Percentiles rank a stretch among this genome's conserved stretches.
phyloP scores from a whole-genome alignment of 2,113 vertebrate species.

The Sylvilagus bachmani region DNA sequence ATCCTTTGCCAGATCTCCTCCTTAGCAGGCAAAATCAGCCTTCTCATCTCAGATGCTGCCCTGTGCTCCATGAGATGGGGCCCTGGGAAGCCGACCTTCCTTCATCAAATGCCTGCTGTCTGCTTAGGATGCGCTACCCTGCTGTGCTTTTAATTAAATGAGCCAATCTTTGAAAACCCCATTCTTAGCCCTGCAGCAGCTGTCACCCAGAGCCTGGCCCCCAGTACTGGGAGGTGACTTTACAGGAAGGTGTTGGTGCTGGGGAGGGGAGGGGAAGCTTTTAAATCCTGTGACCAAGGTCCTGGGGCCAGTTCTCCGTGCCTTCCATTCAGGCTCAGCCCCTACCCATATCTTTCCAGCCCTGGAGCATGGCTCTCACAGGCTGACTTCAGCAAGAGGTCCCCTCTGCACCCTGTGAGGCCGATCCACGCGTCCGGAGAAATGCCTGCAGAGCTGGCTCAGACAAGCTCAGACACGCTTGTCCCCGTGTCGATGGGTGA shows the following conservation, averaged over 20 bases:
- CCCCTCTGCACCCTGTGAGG: too few relatives aligned
- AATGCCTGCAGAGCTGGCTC: background rate
- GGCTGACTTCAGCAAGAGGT: background rate
- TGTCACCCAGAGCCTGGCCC: background rate
- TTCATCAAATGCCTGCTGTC: background rate
- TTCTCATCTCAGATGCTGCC: background rate
- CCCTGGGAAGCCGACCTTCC: background rate
- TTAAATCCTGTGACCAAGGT: background rate
- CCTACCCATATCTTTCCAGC: background rate
- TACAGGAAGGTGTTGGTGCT: accelerated
- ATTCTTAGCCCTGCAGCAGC: background rate
- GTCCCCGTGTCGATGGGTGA: background rate
- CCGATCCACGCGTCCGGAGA: background rate
- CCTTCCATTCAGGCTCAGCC: background rate
- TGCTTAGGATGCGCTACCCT: background rate
- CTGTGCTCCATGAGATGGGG: background rate
- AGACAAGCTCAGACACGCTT: too few relatives aligned
- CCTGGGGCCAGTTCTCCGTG: background rate
- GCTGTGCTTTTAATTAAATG: slow-evolving; percentile 57
- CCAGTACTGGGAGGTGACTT: background rate
- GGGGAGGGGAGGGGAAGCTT: background rate
- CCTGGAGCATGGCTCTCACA: background rate
- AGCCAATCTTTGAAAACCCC: background rate
- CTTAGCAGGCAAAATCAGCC: background rate
- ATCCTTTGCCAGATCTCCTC: background rate